Evolutionary conservation across 1,140 invertebrate species (phyloP), one percentile per base, ranked within the genome.

Genomic region (Aphidius ervi): DNA sequence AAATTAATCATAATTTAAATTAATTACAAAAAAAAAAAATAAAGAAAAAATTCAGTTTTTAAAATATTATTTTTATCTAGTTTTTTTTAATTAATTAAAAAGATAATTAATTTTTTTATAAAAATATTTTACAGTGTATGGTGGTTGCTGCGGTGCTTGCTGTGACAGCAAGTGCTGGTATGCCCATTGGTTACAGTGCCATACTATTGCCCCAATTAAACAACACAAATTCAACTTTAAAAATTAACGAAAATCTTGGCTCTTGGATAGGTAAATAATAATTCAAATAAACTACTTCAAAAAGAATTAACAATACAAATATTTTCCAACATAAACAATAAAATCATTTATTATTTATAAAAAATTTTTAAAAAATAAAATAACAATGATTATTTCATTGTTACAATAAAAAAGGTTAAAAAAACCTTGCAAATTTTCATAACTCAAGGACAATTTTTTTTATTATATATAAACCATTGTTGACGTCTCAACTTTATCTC

Each of bases 161-260:
- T 46, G 73, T 87, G 55, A 81, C 86, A 2, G 85, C 84, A 5
- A 85, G 83, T 31, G 86, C 83, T 52, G 88, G 88, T 4, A 87
- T 89, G 80, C 88, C 88, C 6, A 89, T 87, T 63, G 86, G 86
- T 48, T 88, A 84, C 73, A 87, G 86, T 7, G 85, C 86, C 0
- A 81, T 87, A n/a, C 71, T 87, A 8, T 69, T 87, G 53, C 87
- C 87, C 4, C 86, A 88, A 69, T 73, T 88, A 0, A 70, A 74
- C 4, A 67, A 69, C 4, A 76, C 76, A 31, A 83, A 83, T 66
- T 73, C 72, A n/a, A 77, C 81, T 3, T 65, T 82, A 53, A 45
- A 67, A 3, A 83, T 84, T 48, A 80, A 85, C 62, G 69, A 81
- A n/a, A 82, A 84, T 52, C 80, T 82, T 64, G 85, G 86, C 9